Evolutionary conservation across 1,140 invertebrate species (phyloP), one percentile per base, ranked within the genome.

Genomic region (Luehdorfia chinensis): DNA sequence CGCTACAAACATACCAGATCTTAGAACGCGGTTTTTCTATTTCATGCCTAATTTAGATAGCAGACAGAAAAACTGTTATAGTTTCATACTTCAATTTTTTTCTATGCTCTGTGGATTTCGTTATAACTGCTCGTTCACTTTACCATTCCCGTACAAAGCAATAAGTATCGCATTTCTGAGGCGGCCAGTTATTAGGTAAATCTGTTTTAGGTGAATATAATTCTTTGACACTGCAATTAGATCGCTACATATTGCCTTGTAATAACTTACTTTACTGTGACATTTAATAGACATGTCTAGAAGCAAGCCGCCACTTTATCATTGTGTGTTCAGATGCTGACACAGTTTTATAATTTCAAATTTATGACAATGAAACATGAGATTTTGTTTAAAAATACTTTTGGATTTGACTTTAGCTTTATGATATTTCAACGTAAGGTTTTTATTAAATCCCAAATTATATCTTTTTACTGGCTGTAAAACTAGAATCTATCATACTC

Each of bases 1-100:
- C 1, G 1, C 6, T 34, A 12, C 9, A 4, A 19, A 11, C 33
- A 36, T 23, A 9, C 9, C 16, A 37, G 18, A 37, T 23, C 18
- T 21, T 12, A 21, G 18, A 36, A 37, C 34, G 34, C 18, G 18
- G 34, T 37, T 37, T 37, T 21, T 37, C 34, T 37, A 37, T 19
- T 37, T 21, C 18, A 9, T 19, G 18, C 18, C 12, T 21, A 33
- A 19, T 37, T 37, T 37, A 9, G 16, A 37, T 18, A 9, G 9
- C 18, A 12, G 34, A 12, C 21, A 37, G 9, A 37, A 37, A 37
- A 37, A 37, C 16, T 8, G 16, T 36, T 37, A 37, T 37, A 15
- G 8, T 33, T 13, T 37, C 18, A 37, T 37, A 37, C 8, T 23
- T 37, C 11, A 34, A 6, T 21, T 21, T 9, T 37, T 37, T 37